phyloP scores from a whole-genome alignment of 2,797 vertebrate genomes.

The Thamnophis elegans region DNA sequence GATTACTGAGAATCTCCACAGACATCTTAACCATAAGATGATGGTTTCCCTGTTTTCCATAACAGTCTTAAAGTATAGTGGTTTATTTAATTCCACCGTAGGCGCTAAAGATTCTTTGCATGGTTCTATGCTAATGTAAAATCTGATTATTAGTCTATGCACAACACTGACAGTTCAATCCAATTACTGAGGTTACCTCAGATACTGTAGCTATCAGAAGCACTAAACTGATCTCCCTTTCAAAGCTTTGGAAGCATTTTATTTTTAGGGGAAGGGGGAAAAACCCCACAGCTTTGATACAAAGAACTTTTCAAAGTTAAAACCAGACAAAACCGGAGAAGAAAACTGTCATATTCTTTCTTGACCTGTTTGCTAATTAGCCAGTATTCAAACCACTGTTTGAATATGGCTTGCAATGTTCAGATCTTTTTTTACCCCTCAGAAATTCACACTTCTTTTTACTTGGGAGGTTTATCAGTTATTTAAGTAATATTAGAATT shows the following conservation, averaged over 20 bases:
- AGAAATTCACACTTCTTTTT: constrained; percentile 10
- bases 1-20: too few relatives aligned
- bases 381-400: neutral
- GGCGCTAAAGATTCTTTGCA: neutral
- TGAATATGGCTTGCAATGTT: constrained; percentile 20
- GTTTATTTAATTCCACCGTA: neutral
- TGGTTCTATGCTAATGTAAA: constrained; percentile 6
- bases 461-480: neutral
- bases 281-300: neutral
- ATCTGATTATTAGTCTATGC: constrained; percentile 18
- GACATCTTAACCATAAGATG: neutral
- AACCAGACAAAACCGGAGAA: neutral
- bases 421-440: neutral
- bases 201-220: constrained; percentile 19
- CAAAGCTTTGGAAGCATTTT: neutral
- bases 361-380: constrained; percentile 10
- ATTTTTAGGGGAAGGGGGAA: neutral
- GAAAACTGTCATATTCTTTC: neutral
- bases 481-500: neutral
- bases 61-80: neutral
- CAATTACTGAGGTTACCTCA: constrained; percentile 25
- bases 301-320: neutral
- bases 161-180: constrained; percentile 18
- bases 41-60: neutral
- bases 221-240: neutral